A percentile compares a stretch with the other conserved stretches of the same genome.
Conservation (phyloP, 1,140 invertebrate genomes). For the Drosophila lacertosa region DNA sequence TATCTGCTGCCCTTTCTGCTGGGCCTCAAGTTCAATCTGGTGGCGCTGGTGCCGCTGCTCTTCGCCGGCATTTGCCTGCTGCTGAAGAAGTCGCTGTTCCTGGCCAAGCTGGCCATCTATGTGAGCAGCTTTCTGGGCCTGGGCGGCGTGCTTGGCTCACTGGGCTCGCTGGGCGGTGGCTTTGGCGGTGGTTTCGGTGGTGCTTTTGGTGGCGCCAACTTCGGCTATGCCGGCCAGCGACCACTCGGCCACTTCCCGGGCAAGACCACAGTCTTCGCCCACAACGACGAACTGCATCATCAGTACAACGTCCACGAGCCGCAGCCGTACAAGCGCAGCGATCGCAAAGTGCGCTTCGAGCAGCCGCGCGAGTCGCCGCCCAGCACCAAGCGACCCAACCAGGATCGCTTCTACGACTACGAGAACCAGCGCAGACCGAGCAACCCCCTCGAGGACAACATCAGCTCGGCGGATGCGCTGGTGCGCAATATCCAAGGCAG, state of each 20-base stretch:
- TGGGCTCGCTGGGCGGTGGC: slow-evolving; percentile 52
- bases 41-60: slow-evolving; percentile 88
- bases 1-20: slow-evolving; percentile 89
- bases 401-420: slow-evolving; percentile 82
- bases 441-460: slow-evolving; percentile 49
- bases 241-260: slow-evolving; percentile 64
- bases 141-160: slow-evolving; percentile 82
- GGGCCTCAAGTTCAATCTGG: slow-evolving; percentile 90
- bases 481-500: slow-evolving; percentile 55
- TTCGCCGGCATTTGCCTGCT: slow-evolving; percentile 88
- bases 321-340: slow-evolving; percentile 68
- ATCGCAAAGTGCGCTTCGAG: slow-evolving; percentile 74
- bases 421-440: slow-evolving; percentile 58
- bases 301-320: slow-evolving; percentile 68
- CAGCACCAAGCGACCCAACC: slow-evolving; percentile 17
- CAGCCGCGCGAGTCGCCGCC: slow-evolving; percentile 41
- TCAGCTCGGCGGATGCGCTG: slow-evolving; percentile 32
- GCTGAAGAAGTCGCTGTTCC: slow-evolving; percentile 89
- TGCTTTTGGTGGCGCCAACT: slow-evolving; percentile 44
- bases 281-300: slow-evolving; percentile 68
- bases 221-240: slow-evolving; percentile 47
- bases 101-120: slow-evolving; percentile 89
- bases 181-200: slow-evolving; percentile 41
- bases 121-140: slow-evolving; percentile 88
- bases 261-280: slow-evolving; percentile 57